Percentiles rank a stretch among this genome's conserved stretches.
Evolutionary conservation across 2,888 invertebrate species (phyloP).

Genomic region (Melolontha melolontha): DNA sequence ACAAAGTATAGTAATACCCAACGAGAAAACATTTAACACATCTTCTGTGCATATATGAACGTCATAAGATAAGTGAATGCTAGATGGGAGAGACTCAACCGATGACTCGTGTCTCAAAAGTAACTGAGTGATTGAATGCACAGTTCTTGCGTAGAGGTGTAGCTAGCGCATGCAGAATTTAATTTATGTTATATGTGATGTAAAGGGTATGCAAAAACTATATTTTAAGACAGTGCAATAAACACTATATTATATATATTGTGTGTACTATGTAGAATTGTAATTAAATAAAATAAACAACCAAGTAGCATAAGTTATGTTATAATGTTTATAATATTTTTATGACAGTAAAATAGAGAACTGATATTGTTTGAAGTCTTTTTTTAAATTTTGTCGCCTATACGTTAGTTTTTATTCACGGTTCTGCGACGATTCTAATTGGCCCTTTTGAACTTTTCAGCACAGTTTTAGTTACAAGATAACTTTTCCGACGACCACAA

Average conservation of each 20-base stretch:
- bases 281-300: constrained; percentile 12
- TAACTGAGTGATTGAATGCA: too few species aligned
- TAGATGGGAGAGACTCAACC: too few species aligned
- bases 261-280: neutral
- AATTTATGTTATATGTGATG: constrained; percentile 10
- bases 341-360: constrained; percentile 25
- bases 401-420: too few species aligned
- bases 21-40: too few species aligned
- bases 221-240: constrained; percentile 24
- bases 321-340: constrained; percentile 34
- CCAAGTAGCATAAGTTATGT: constrained; percentile 16
- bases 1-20: too few species aligned
- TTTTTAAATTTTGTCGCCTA: neutral
- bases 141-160: neutral
- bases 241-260: constrained; percentile 9
- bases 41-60: too few species aligned
- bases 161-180: constrained; percentile 3
- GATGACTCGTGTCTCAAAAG: too few species aligned
- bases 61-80: too few species aligned
- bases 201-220: neutral
- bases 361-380: constrained; percentile 16
- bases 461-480: too few species aligned
- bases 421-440: too few species aligned
- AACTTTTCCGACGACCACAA: too few species aligned
- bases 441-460: too few species aligned